phyloP scores from a whole-genome alignment of 2,797 vertebrate species.

The Heteromormyrus szaboi region DNA sequence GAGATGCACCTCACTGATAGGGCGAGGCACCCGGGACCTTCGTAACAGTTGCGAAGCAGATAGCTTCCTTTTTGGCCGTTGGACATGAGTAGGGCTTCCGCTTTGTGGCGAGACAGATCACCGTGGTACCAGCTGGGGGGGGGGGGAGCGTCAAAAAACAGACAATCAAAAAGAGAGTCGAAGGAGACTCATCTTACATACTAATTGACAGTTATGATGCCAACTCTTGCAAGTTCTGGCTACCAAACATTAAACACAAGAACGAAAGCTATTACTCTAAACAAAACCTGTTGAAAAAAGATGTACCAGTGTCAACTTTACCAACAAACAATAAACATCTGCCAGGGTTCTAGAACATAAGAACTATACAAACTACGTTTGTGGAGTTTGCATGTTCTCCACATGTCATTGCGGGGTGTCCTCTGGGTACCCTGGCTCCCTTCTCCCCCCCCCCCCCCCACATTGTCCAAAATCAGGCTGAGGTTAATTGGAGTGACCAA shows the following conservation, averaged over 20 bases:
- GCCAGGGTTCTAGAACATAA: background rate
- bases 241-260: background rate
- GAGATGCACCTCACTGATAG: constrained; percentile 79
- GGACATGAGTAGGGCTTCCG: constrained; percentile 85
- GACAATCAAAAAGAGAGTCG: background rate
- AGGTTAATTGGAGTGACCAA: background rate
- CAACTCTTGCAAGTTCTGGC: background rate
- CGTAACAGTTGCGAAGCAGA: constrained; percentile 81
- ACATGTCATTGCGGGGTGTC: background rate
- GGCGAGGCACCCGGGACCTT: constrained; percentile 66
- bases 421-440: background rate
- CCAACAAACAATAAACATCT: background rate
- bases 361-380: background rate
- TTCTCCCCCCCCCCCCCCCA: too few relatives aligned
- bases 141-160: background rate
- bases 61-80: constrained; percentile 87
- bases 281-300: background rate
- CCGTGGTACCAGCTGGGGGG: constrained; percentile 80
- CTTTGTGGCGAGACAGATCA: constrained; percentile 78
- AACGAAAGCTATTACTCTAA: background rate
- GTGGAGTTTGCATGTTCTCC: background rate
- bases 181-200: background rate
- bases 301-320: background rate
- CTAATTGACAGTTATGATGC: background rate
- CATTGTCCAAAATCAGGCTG: background rate